Base-by-base conservation (phyloP, 2,888 invertebrate genomes). In the Agriotes lineatus region DNA sequence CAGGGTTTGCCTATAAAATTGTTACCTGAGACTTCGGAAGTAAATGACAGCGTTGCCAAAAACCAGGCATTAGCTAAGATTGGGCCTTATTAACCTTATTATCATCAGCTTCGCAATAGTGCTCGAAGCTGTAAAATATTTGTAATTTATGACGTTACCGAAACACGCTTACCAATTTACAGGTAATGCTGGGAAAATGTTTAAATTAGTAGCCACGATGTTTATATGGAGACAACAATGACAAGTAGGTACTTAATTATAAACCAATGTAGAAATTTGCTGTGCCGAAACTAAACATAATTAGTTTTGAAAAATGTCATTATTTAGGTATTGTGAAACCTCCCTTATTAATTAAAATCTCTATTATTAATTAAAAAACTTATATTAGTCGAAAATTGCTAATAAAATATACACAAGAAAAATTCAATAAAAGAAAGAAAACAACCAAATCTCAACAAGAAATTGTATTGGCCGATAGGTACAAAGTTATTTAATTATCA, bases 181-280 rank as follows among this genome's bases (percentile, higher is more conserved):
- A 25, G 25, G n/a, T 45, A 10, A 9, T 12, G 22, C 22, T 48
- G 48, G 48, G 48, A 48, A 48, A 22, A 3, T 48, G n/a, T 25
- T 45, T 3, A 48, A 22, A 48, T 12, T 22, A 48, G 48, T 19
- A 10, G 10, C 22, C 18, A 48, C 22, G 20, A 48, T 48, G 45
- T 42, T 42, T 42, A 42, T 16, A 18, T 18, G n/a, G 19, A 48
- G n/a, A 48, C 12, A 48, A 48, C 48, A 48, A 48, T 48, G 48
- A 48, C 22, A 48, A 48, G 22, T 48, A 22, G 48, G 20, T 20
- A 48, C 22, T 20, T 48, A 22, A 48, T 48, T 48, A 48, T 12
- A 18, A 6, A 20, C 45, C 1, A 10, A 45, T 42, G 42, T 42
- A 18, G 42, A 42, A 42, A 42, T 14, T 18, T 18, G 16, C 16